These are phyloP conservation scores for Caloenas nicobarica DNA, from an alignment of 2,113 vertebrate species.

Conservation along the genomic window DNA sequence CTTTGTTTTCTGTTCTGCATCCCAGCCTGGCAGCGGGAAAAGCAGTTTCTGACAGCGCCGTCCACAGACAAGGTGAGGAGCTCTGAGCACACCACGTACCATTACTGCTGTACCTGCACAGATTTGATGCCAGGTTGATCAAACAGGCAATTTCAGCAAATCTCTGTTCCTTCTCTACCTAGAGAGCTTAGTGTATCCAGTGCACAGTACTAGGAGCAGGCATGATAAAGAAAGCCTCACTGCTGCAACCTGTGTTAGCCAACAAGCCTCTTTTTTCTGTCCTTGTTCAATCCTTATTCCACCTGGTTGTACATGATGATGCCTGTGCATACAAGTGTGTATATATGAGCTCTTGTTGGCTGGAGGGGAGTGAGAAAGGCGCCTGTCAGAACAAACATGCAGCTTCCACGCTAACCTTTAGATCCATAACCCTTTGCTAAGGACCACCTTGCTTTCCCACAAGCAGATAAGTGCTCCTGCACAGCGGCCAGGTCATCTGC, in stretches of 20 bases:
- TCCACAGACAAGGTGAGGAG: background rate
- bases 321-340: background rate
- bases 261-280: background rate
- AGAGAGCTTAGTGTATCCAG: background rate
- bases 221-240: background rate
- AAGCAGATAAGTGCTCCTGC: background rate
- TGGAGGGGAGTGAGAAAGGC: background rate
- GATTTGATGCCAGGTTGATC: background rate
- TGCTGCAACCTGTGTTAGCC: background rate
- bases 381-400: background rate
- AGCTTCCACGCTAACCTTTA: background rate
- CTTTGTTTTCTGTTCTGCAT: background rate
- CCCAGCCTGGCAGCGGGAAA: background rate
- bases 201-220: background rate
- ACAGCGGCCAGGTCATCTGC: background rate
- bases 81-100: background rate
- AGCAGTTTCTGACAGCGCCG: background rate
- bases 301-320: background rate
- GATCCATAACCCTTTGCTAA: background rate
- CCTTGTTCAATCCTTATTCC: background rate
- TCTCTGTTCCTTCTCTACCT: background rate
- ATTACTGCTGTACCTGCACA: background rate
- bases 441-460: background rate
- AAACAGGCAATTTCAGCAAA: background rate
- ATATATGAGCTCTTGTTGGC: background rate